These are phyloP conservation scores for Notolabrus celidotus DNA, from an alignment of 2,797 vertebrate genomes.

Conservation along the genomic window DNA sequence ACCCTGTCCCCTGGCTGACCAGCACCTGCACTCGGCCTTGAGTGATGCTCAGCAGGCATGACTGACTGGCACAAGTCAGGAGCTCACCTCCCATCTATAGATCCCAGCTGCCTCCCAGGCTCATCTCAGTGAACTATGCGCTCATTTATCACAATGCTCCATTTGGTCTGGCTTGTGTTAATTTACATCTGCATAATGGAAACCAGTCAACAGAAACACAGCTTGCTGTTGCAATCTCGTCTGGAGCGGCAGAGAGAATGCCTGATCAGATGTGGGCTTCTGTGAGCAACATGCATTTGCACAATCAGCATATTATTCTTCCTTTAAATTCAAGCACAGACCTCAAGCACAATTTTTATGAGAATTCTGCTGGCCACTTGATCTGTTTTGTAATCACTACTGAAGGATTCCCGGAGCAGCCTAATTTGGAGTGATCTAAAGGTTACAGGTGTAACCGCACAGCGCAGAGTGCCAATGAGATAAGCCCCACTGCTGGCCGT, in stretches of 20 bases:
- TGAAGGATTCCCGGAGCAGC: slow-evolving; percentile 69
- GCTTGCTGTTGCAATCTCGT: slow-evolving; percentile 66
- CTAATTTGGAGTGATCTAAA: slow-evolving; percentile 77
- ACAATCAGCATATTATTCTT: slow-evolving; percentile 57
- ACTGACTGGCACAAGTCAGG: slow-evolving; percentile 60
- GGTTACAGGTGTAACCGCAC: slow-evolving; percentile 75
- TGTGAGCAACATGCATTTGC: slow-evolving; percentile 53
- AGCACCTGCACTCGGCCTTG: slow-evolving; percentile 63
- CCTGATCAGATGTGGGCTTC: slow-evolving; percentile 56
- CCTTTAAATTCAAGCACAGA: slow-evolving; percentile 58
- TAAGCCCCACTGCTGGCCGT: slow-evolving; percentile 59
- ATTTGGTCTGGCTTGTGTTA: slow-evolving; percentile 63
- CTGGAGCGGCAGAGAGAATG: slow-evolving; percentile 63
- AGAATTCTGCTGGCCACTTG: slow-evolving; percentile 64
- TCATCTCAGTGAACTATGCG: slow-evolving; percentile 40
- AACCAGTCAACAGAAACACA: slow-evolving; percentile 69
- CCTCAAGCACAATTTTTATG: slow-evolving; percentile 71
- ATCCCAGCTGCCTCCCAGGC: slow-evolving; percentile 53
- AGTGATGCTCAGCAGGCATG: slow-evolving; percentile 70
- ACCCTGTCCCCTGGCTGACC: slow-evolving; percentile 72
- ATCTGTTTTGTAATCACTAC: slow-evolving; percentile 76
- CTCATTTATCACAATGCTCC: slow-evolving; percentile 64
- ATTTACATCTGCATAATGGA: slow-evolving; percentile 73
- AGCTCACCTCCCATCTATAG: slow-evolving; percentile 49
- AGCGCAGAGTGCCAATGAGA: slow-evolving; percentile 69